Percentiles rank a stretch among this genome's conserved stretches.
These are phyloP conservation scores for Epicauta chinensis DNA, from an alignment of 1,140 invertebrate genomes.

Conservation along the genomic window DNA sequence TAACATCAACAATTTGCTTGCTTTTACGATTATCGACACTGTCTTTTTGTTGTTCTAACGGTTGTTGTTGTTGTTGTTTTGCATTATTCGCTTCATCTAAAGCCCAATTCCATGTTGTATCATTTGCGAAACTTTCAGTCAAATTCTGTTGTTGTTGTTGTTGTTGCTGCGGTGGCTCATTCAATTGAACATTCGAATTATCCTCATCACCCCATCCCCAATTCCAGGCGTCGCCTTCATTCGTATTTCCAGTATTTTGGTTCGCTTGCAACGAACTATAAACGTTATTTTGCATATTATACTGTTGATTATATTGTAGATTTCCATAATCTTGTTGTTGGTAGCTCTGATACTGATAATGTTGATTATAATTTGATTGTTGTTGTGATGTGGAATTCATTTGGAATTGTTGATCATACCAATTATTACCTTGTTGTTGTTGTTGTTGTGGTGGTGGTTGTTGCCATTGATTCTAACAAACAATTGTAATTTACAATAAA, in stretches of 20 bases:
- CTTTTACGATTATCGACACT: constrained; percentile 10
- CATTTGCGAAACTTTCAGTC: constrained; percentile 42
- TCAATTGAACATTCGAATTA: constrained; percentile 35
- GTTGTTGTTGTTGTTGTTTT: background rate
- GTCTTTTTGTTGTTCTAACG: background rate
- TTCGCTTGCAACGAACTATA: constrained; percentile 14
- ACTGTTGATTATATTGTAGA: constrained; percentile 32
- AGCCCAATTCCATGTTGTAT: constrained; percentile 43
- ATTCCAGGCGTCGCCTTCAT: constrained; percentile 32
- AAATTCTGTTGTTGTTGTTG: constrained; percentile 9
- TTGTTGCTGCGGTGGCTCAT: constrained; percentile 1
- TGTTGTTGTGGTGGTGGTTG: constrained; percentile 18
- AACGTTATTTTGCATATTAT: constrained; percentile 24
- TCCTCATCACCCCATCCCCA: constrained; percentile 42
- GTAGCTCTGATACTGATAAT: constrained; percentile 14
- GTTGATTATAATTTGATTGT: constrained; percentile 6
- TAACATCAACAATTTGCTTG: constrained; percentile 3
- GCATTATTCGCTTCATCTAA: constrained; percentile 24
- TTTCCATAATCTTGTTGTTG: constrained; percentile 17
- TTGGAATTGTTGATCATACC: constrained; percentile 3
- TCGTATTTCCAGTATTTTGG: constrained; percentile 2
- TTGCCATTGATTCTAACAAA: constrained; percentile 31
- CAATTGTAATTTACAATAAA: no score
- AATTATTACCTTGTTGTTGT: background rate
- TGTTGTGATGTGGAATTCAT: constrained; percentile 18